These are phyloP conservation scores for Semicossyphus pulcher DNA, from an alignment of 2,113 vertebrate genomes.

Conservation along the genomic window DNA sequence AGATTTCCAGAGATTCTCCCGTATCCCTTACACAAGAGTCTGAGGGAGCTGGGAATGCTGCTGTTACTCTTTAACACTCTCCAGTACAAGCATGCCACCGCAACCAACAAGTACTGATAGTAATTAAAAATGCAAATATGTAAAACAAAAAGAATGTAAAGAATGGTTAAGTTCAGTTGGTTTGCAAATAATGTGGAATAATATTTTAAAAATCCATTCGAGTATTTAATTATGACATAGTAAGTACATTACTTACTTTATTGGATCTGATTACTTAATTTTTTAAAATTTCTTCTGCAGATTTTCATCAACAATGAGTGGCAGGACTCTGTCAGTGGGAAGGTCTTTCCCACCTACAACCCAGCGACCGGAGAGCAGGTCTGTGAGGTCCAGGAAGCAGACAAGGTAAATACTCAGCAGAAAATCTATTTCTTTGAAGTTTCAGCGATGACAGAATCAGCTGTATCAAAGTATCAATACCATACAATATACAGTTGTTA, in stretches of 20 bases:
- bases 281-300: conserved; percentile 70
- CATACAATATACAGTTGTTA: too few relatives aligned
- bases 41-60: conserved; percentile 43
- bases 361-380: conserved; percentile 95
- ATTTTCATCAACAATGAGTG: conserved; percentile 99
- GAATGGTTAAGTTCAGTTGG: background rate
- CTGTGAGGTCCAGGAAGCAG: conserved; percentile 97
- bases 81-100: conserved; percentile 9
- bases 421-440: background rate
- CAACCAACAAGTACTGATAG: conserved; percentile 35
- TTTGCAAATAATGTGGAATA: background rate
- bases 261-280: conserved; percentile 18
- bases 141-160: conserved; percentile 9
- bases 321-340: conserved; percentile 95
- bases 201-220: background rate
- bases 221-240: background rate
- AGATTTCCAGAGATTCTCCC: conserved; percentile 83
- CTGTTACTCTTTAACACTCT: conserved; percentile 51
- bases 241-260: background rate
- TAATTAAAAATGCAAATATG: conserved; percentile 40
- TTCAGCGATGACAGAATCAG: background rate
- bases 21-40: conserved; percentile 73
- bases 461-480: too few relatives aligned
- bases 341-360: conserved; percentile 91
- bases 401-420: conserved; percentile 87